Evolutionary conservation across 2,113 vertebrate genomes (phyloP), one percentile per base, ranked within the genome.

Genomic region (Agelaius phoeniceus): DNA sequence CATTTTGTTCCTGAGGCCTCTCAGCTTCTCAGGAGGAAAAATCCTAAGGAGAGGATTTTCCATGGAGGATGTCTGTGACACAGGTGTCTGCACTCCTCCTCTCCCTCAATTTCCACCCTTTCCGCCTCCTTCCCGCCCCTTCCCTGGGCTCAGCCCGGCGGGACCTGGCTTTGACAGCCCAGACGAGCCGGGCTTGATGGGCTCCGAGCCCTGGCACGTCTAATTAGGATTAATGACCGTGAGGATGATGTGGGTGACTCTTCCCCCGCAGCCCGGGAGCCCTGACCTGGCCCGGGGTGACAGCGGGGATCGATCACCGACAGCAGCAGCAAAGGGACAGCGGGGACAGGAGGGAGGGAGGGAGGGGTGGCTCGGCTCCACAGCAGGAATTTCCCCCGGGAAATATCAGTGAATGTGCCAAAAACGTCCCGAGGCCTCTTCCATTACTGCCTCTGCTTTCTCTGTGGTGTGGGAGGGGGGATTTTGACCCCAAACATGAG

Each of bases 381-480:
- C 37, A 26, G 57, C 10, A 18, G 62, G 48, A n/a, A 65, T 79
- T 79, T 58, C 54, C 84, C 41, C 14, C 4, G 2, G 44, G 58
- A 61, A 35, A 61, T 15, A 19, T 0, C 17, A 65, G 41, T 7
- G 31, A 65, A 68, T 11, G 57, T 49, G 78, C 49, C 59, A 18
- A 79, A 94, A 87, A 19, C 24, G 19, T 7, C 67, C 58, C 23
- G 11, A 16, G 66, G 15, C 24, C 37, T 31, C 46, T 58, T 27
- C 81, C 24, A 0, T 33, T 19, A 11, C 21, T 3, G 30, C 7
- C 3, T 1, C 4, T 19, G 68, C 23, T 48, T 18, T 22, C 26
- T 31, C 33, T 15, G 61, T 0, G 8, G 14, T 24, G 22, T 15
- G 0, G 0, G 22, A 14, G 62, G 20, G 17, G 5, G 24, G 15